Evolutionary conservation across 2,797 vertebrate genomes (phyloP), one percentile per base, ranked within the genome.

Genomic region (Myotis findleyi): DNA sequence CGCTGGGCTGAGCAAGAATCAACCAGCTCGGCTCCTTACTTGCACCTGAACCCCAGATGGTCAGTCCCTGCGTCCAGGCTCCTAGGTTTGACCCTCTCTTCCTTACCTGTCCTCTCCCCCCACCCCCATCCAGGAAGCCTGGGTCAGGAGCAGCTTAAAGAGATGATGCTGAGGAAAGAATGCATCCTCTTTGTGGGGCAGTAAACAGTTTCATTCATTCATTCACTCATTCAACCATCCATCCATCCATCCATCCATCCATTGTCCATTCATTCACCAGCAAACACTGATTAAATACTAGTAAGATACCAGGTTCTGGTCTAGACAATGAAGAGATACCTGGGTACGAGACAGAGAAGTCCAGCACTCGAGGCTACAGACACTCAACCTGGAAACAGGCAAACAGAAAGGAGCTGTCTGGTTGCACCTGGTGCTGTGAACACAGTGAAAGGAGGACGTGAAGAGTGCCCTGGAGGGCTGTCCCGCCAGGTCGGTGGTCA

Each of bases 1-100:
- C 0, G 0, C 41, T 47, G 6, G 33, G 53, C 23, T 0, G 1
- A 23, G 41, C 1, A 13, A 68, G 41, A 55, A 25, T 44, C 36
- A 3, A 25, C 25, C 21, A 73, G 36, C 0, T 18, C 0, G 0
- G 1, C 4, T 9, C 9, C 27, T 25, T 3, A 3, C 27, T 36
- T 23, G 25, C 3, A 7, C 38, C 36, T 10, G 25, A 57, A 3
- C 23, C 12, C 16, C 1, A 27, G 51, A 25, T 16, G 21, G 30
- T 12, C 20, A 44, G 36, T 30, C 13, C 3, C 7, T 11, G 79
- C 53, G 2, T 25, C 64, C 36, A 30, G 75, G 9, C 21, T 41
- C 6, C 49, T 30, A 62, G 30, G 49, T 30, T 51, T 76, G 71
- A 59, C 4, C 47, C 7, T 13, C 8, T 76, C 36, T 41, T 23